phyloP scores from a whole-genome alignment of 2,113 vertebrate species.

The Platysteira castanea region DNA sequence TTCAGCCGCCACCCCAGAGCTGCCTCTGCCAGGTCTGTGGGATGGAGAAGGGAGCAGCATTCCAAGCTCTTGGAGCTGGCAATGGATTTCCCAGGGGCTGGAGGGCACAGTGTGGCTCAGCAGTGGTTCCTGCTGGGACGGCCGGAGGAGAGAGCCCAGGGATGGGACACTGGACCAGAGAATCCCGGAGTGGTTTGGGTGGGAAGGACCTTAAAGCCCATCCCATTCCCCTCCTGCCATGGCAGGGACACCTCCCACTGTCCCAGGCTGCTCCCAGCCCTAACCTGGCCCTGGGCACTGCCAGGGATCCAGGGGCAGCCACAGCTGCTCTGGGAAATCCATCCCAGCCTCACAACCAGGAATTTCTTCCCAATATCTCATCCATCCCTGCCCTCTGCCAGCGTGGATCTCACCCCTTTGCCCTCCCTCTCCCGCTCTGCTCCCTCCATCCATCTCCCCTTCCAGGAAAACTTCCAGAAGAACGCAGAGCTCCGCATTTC shows the following conservation, averaged over 20 bases:
- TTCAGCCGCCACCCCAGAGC: neutral
- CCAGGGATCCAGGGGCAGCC: neutral
- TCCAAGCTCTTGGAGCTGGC: neutral
- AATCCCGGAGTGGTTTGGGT: too few relatives aligned
- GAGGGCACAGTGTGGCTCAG: accelerated
- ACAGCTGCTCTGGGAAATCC: neutral
- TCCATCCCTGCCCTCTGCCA: accelerated
- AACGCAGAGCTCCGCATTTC: neutral
- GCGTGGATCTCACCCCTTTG: neutral
- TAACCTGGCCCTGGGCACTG: neutral
- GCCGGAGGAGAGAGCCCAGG: accelerated
- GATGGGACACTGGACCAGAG: neutral
- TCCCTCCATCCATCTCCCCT: neutral
- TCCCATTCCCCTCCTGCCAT: accelerated
- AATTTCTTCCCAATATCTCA: neutral
- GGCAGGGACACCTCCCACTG: neutral
- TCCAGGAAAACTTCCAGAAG: slow-evolving; percentile 35
- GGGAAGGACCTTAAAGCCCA: accelerated
- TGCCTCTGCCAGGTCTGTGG: neutral
- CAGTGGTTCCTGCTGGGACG: neutral
- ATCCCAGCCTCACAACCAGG: neutral
- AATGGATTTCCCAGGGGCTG: accelerated
- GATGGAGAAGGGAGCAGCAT: neutral
- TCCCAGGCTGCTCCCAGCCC: accelerated
- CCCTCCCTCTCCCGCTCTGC: neutral